These are phyloP conservation scores for Coelopa frigida DNA, from an alignment of 1,140 invertebrate genomes.

Conservation along the genomic window DNA sequence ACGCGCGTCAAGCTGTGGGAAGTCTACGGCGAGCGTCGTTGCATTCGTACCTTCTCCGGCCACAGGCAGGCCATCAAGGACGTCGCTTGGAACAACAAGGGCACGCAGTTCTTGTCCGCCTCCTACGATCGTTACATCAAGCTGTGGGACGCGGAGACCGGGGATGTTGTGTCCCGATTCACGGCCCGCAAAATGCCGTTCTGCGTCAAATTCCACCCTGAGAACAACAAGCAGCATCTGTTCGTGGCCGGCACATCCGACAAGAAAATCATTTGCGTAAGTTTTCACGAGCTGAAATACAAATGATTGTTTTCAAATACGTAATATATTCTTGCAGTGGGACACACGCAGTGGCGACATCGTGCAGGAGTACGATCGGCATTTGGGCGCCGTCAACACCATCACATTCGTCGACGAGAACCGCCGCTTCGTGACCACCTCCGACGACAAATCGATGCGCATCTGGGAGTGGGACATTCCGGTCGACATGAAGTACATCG, in stretches of 20 bases:
- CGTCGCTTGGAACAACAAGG: conserved; percentile 91
- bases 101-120: conserved; percentile 88
- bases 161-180: conserved; percentile 84
- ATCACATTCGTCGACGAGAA: conserved; percentile 99
- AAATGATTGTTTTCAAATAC: neutral
- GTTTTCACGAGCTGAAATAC: conserved; percentile 40
- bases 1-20: conserved; percentile 97
- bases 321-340: conserved; percentile 63
- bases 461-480: conserved; percentile 99
- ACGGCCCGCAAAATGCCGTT: conserved; percentile 93
- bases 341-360: conserved; percentile 91
- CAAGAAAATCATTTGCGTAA: conserved; percentile 98
- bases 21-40: conserved; percentile 91
- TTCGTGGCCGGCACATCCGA: conserved; percentile 98
- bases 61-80: conserved; percentile 96
- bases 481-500: conserved; percentile 99
- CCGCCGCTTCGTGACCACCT: conserved; percentile 93
- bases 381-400: conserved; percentile 96
- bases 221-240: conserved; percentile 92
- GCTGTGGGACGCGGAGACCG: conserved; percentile 98
- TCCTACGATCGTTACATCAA: conserved; percentile 92
- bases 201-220: conserved; percentile 97
- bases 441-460: conserved; percentile 96
- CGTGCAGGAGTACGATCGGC: conserved; percentile 97
- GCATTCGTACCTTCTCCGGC: conserved; percentile 92